Evolutionary conservation across 1,140 invertebrate genomes (phyloP), one percentile per base, ranked within the genome.

Genomic region (Ctenoplectra terminalis): DNA sequence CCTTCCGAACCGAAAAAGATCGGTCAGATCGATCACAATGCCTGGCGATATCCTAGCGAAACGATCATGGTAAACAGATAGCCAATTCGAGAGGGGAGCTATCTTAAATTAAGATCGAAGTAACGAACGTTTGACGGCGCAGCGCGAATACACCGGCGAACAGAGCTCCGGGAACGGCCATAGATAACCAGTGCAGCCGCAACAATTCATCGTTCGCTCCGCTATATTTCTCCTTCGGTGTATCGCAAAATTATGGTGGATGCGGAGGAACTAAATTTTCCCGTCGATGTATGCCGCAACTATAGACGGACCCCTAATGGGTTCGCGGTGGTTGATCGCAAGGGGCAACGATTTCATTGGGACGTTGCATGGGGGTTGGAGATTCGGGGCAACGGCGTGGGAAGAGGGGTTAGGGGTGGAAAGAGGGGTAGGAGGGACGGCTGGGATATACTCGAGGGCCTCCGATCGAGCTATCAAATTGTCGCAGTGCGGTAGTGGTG

Each of bases 401-500:
- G 29, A 7, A 8, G 40, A 9, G 46, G 26, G 37, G 43, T 29
- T 26, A n/a, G 58, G 52, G 46, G 29, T 64, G 3, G 20, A 13
- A 23, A 29, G 20, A n/a, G 23, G 23, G 34, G 37, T 17, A 13
- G 31, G 29, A 34, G 54, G 31, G 76, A 64, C 13, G 80, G 64
- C 46, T 73, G 76, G 82, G 88, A 86, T 79, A 75, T 79, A 61
- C 66, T 75, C 40, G 81, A 67, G 82, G 60, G 72, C 73, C 52
- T 81, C 75, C 82, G 85, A 90, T 89, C 88, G 88, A 89, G 85
- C 88, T 86, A 90, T 91, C 89, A 90, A 89, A 91, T 90, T 91
- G 90, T 90, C 90, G 90, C 90, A 91, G 84, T 91, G 90, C 90
- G 90, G 90, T 90, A 90, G 89, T 77, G 81, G 75, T 87, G 77